Conservation (phyloP, 1,140 invertebrate genomes). For the Pissodes strobi region DNA sequence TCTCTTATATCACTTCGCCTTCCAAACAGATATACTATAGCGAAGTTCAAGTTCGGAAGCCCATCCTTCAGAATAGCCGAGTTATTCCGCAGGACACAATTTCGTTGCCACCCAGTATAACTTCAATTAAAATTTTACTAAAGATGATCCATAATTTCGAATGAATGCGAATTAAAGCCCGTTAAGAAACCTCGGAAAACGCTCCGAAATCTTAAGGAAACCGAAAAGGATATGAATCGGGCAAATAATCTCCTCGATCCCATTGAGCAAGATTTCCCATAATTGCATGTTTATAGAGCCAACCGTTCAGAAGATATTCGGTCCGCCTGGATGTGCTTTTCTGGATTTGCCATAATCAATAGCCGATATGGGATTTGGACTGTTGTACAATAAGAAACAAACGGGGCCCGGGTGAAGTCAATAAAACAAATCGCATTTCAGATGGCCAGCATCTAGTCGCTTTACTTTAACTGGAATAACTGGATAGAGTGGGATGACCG, state of each 20-base stretch:
- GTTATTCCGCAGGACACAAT: no score
- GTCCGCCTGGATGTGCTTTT: background rate
- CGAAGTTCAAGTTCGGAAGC: no score
- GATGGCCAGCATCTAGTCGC: slow-evolving; percentile 5
- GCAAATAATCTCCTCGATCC: slow-evolving; percentile 15
- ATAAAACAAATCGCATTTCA: slow-evolving; percentile 28
- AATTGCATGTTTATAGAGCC: slow-evolving; percentile 32
- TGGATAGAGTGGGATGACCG: background rate
- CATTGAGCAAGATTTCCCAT: slow-evolving; percentile 16
- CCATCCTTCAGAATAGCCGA: no score
- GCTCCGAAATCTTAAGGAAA: background rate
- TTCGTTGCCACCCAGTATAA: no score
- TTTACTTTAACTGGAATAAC: slow-evolving; percentile 19
- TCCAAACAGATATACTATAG: no score
- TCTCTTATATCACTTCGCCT: no score
- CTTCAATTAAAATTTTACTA: no score
- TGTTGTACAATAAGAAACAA: slow-evolving; percentile 27
- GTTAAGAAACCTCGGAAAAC: no score
- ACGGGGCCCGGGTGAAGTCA: slow-evolving; percentile 16
- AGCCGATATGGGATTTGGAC: slow-evolving; percentile 14
- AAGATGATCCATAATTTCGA: no score
- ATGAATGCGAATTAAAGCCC: no score
- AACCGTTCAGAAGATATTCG: slow-evolving; percentile 19
- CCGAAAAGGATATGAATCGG: slow-evolving; percentile 20
- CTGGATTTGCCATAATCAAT: slow-evolving; percentile 30